phyloP scores from a whole-genome alignment of 2,113 vertebrate genomes.

The Cygnus atratus region DNA sequence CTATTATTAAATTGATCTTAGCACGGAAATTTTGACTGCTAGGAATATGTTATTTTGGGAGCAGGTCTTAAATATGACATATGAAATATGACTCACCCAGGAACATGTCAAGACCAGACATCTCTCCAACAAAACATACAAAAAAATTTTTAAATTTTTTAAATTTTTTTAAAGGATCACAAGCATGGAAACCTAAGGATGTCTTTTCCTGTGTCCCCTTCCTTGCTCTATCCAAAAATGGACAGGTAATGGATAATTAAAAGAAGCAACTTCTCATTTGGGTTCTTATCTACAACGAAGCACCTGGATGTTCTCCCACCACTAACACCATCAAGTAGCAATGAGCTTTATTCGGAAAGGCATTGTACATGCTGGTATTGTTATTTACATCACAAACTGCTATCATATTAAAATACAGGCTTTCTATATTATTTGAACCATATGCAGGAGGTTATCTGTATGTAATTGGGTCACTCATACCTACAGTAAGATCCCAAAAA shows the following conservation, averaged over 20 bases:
- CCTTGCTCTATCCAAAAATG: neutral
- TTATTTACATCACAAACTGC: neutral
- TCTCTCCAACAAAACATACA: neutral
- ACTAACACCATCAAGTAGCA: neutral
- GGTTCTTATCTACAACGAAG: neutral
- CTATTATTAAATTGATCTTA: neutral
- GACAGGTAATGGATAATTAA: neutral
- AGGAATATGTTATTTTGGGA: neutral
- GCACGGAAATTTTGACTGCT: accelerated
- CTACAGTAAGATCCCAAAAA: neutral
- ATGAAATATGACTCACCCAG: neutral
- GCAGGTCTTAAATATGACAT: neutral
- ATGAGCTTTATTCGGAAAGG: neutral
- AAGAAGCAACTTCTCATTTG: neutral
- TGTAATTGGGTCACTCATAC: neutral
- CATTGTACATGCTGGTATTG: neutral
- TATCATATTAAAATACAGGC: neutral
- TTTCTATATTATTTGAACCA: too few species aligned
- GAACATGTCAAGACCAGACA: neutral
- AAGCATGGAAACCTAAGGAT: neutral
- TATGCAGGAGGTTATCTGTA: neutral
- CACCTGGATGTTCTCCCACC: neutral
- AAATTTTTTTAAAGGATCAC: too few species aligned
- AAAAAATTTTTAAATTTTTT: too few species aligned
- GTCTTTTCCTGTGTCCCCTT: neutral